phyloP scores from a whole-genome alignment of 2,113 vertebrate species.

The Crocuta crocuta region DNA sequence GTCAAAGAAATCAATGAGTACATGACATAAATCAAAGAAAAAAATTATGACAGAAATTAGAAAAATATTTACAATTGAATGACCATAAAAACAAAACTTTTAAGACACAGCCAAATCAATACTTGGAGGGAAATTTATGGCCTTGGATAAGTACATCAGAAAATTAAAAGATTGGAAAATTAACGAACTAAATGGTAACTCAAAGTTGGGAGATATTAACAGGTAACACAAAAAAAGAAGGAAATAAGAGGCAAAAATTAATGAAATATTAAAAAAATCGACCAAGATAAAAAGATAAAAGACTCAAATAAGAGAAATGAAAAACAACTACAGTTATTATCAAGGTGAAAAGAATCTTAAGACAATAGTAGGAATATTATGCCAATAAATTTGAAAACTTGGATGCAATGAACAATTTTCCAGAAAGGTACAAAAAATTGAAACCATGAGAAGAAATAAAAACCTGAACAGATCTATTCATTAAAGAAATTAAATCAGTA shows the following conservation, averaged over 20 bases:
- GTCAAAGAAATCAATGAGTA: background rate
- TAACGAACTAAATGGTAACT: background rate
- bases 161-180: background rate
- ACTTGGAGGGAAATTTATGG: background rate
- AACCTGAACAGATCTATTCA: background rate
- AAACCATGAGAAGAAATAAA: slow-evolving; percentile 6
- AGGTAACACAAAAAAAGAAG: slow-evolving; percentile 24
- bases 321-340: background rate
- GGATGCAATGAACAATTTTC: background rate
- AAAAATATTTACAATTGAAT: slow-evolving; percentile 20
- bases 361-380: background rate
- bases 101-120: background rate
- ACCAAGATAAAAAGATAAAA: background rate
- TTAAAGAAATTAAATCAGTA: background rate
- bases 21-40: background rate
- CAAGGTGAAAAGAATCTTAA: background rate
- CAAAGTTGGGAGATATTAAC: slow-evolving; percentile 16
- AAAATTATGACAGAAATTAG: background rate
- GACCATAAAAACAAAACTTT: background rate
- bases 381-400: background rate
- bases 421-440: background rate
- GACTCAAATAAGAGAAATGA: background rate
- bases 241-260: background rate
- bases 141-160: background rate
- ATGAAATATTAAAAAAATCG: background rate